Base-by-base conservation (phyloP, 2,113 vertebrate species). In the Trichomycterus rosablanca region DNA sequence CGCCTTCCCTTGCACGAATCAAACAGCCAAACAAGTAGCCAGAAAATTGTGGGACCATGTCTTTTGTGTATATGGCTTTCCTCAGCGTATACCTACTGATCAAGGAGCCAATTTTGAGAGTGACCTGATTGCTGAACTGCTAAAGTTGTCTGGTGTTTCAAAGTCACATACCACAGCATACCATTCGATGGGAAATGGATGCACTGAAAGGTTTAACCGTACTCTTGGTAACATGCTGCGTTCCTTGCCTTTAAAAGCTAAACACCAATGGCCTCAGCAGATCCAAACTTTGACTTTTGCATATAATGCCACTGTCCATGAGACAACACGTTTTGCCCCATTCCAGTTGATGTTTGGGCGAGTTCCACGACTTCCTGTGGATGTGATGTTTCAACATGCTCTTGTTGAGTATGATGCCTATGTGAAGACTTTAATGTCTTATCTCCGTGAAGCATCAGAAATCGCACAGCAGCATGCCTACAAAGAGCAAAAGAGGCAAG, bases 331-430 rank as follows among this genome's bases (percentile, higher is more conserved):
- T 11, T 53, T 35, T 35, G 51, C 51, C 2, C 51, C 51, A 20
- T 53, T 53, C 32, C 18, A 53, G 9, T 7, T 34, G 39, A 57
- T 57, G 39, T 57, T 43, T 19, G 55, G n/a, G 3, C 12, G 37
- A 1, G 7, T 44, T 3, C 55, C 39, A 11, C 12, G 34, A 23
- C 52, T 54, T 7, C 52, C 52, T 8, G 35, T 56, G 1, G 22
- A 42, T 16, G 35, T 56, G 0, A 40, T 56, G 19, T 56, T 56
- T 2, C 7, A 11, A 4, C 20, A 24, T 22, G 20, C 14, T 3
- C 7, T 56, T 4, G 37, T 56, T 10, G 54, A 22, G 1, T 9
- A 42, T 26, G 22, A 15, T 4, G n/a, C 2, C 5, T 59, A 59
- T 22, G 5, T 23, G 11, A 10, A 20, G 6, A 15, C 16, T 1